Base-by-base conservation (phyloP, 1,140 invertebrate genomes). In the Panulirus ornatus region DNA sequence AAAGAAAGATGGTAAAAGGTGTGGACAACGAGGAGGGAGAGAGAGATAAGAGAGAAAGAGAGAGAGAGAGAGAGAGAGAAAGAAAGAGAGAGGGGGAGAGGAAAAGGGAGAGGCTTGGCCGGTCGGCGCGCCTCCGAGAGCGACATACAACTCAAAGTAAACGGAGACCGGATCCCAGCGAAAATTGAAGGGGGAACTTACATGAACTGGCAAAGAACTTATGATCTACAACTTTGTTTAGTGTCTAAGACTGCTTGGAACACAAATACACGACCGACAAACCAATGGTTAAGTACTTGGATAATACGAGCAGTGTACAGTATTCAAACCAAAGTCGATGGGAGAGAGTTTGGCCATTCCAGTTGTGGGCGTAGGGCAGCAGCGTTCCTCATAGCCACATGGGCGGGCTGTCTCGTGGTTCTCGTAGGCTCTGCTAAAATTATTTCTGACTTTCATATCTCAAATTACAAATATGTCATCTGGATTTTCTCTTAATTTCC, bases 341-440 rank as follows among this genome's bases (percentile, higher is more conserved):
- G 92, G 92, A 90, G 91, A 93, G 92, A 92, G 91, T 93, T 93
- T 93, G 92, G 92, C 92, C 92, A 92, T 93, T 92, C 92, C 92
- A 93, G 92, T 91, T 54, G 81, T 54, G 81, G 81, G 54, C 47
- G 81, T 63, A 84, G 54, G 47, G 81, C 51, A 58, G 71, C 71
- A 42, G 84, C 70, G 1, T 38, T 34, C 71, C 14, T 44, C 5
- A 9, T 22, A 36, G 34, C 34, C 36, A 27, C 27, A 19, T 70
- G 81, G 58, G 81, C 54, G 36, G 38, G 81, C 81, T 82, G 58
- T 42, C 54, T 42, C 54, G 40, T 27, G 81, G 58, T 63, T 27
- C 79, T 82, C 79, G 36, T 82, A 40, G 54, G 47, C 54, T 82
- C 54, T 70, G 81, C 58, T 70, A 66, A 42, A 84, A 70, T 70